Conservation (phyloP, 1,140 invertebrate genomes). For the Drosophila watanabei region DNA sequence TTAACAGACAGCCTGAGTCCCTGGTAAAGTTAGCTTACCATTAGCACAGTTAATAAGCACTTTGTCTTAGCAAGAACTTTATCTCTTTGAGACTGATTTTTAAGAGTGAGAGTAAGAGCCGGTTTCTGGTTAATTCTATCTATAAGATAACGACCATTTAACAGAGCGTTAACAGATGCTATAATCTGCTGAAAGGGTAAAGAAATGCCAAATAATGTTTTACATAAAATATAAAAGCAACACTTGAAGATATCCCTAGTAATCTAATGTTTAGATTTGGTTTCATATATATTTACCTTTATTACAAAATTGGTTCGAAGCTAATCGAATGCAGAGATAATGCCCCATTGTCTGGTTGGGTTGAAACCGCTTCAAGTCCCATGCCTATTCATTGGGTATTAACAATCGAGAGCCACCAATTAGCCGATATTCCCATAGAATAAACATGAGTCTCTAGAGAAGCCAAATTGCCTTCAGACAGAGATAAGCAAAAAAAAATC, state of each 20-base stretch:
- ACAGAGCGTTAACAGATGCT: neutral
- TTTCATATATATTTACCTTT: neutral
- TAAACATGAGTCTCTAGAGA: constrained; percentile 27
- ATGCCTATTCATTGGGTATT: constrained; percentile 34
- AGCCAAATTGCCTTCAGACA: constrained; percentile 8
- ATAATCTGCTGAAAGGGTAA: neutral
- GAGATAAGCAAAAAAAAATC: neutral
- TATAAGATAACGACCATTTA: neutral
- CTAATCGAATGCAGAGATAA: constrained; percentile 13
- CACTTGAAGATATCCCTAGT: neutral
- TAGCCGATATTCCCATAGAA: constrained; percentile 34
- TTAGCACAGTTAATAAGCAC: no score
- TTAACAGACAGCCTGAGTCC: no score
- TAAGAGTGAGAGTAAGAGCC: no score
- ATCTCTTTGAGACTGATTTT: no score
- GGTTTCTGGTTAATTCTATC: no score
- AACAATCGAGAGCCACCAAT: constrained; percentile 36
- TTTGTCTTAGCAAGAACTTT: no score
- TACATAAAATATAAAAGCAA: neutral
- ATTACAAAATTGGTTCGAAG: constrained; percentile 19
- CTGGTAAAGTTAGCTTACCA: no score
- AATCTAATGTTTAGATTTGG: neutral
- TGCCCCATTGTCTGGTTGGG: constrained; percentile 22
- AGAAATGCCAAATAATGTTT: neutral
- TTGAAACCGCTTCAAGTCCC: constrained; percentile 21